Evolutionary conservation across 2,888 invertebrate species (phyloP).

Genomic region (Lasioglossum leucozonium): DNA sequence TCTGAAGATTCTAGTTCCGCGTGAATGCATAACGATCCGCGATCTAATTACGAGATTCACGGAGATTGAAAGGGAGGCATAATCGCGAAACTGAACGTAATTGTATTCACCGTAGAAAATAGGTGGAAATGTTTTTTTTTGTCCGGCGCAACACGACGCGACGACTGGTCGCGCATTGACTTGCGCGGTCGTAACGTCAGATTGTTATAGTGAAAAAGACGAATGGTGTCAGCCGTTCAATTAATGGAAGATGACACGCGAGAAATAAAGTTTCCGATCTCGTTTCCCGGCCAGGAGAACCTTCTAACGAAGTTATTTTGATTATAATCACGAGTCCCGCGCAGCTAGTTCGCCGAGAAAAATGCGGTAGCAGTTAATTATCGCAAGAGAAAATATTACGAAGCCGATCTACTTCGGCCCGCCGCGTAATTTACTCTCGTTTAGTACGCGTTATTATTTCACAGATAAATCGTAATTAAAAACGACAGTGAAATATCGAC

Average conservation of each 20-base stretch:
- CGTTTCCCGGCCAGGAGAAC: background rate
- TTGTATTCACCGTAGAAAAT: background rate
- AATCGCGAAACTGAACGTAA: background rate
- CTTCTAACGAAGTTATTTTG: conserved; percentile 1
- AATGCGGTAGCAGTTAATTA: background rate
- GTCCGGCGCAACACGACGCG: background rate
- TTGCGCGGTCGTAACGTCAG: background rate
- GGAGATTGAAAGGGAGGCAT: background rate
- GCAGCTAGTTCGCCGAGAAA: background rate
- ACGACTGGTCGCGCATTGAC: background rate
- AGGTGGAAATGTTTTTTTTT: background rate
- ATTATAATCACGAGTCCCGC: background rate
- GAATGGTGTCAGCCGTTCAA: conserved; percentile 7
- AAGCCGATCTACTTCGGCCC: background rate
- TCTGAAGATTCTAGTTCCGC: background rate
- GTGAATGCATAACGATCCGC: background rate
- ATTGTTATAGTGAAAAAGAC: background rate
- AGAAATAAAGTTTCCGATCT: background rate
- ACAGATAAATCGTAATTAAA: background rate
- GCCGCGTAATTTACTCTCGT: background rate
- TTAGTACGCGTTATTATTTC: background rate
- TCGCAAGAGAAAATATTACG: background rate
- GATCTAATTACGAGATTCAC: background rate
- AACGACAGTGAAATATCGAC: background rate
- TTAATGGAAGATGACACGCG: background rate